Base-by-base conservation (phyloP, 2,113 vertebrate genomes). In the Phalacrocorax aristotelis region DNA sequence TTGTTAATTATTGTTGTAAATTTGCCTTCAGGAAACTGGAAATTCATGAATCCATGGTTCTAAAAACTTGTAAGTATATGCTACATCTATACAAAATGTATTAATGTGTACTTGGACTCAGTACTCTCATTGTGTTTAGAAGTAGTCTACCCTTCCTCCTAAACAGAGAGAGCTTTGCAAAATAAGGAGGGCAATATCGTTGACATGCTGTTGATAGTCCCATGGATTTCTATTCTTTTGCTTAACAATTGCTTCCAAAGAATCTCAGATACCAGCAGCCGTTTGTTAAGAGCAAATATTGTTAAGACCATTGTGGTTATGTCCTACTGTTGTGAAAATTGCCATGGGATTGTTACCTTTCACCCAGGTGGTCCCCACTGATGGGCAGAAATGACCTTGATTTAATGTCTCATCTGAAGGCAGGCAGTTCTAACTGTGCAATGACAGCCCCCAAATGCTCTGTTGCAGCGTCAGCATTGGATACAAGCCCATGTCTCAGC, bases 391-490 rank as follows among this genome's bases (percentile, higher is more conserved):
- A 29, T 83, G 96, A 74, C 94, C 93, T 88, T 70, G 89, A 57
- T 75, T 66, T 20, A 62, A 30, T 23, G 77, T 71, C 46, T 92
- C 54, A 15, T 76, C 16, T 29, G 44, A 75, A 74, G n/a, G 75
- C 34, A 54, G 74, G 84, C 65, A 22, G 86, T 68, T 95, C 18
- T 68, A 30, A 61, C 93, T 90, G 89, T 30, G 86, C 81, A 3
- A 9, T 6, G 49, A 32, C 81, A 30, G 51, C 38, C 94, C 93
- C 90, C 44, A 52, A 38, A 88, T 2, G n/a, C 75, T 86, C 49
- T 61, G 87, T 36, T 96, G 96, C 96, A 80, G 83, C 7, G 48
- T 97, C 95, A 97, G 97, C 97, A 7, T n/a, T 97, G 97, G 97
- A 91, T 61, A 29, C 62, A 16, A 23, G 89, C 97, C 95, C 91